Conservation (phyloP, 2,888 invertebrate species). For the Opisthograptis luteolata region DNA sequence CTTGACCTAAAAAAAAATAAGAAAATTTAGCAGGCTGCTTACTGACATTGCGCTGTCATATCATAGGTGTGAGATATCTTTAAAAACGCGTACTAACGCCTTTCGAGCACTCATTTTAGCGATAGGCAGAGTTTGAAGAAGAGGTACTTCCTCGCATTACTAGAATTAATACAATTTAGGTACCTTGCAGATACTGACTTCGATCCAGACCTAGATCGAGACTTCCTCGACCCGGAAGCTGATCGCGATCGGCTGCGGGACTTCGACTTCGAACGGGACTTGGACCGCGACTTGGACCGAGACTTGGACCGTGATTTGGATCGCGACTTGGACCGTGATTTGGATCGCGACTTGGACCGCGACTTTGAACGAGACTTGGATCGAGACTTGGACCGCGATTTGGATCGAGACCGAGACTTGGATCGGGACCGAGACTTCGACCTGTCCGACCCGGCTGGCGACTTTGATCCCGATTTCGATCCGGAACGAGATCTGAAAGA, state of each 20-base stretch:
- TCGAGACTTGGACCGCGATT: conserved; percentile 40
- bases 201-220: conserved; percentile 68
- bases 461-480: conserved; percentile 75
- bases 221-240: conserved; percentile 47
- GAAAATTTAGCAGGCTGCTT: no score
- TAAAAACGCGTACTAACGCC: no score
- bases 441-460: conserved; percentile 62
- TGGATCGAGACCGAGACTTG: conserved; percentile 51
- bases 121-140: no score
- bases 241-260: no score
- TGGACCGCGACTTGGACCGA: conserved; percentile 54
- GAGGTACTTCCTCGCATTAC: no score
- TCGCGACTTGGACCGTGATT: conserved; percentile 57
- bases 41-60: no score
- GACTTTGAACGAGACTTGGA: conserved; percentile 46
- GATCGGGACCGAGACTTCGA: conserved; percentile 56
- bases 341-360: conserved; percentile 50
- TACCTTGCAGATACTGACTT: conserved; percentile 28
- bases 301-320: conserved; percentile 66
- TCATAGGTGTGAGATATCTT: no score
- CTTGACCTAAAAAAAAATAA: conserved; percentile 47
- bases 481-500: conserved; percentile 50
- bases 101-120: no score
- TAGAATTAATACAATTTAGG: no score
- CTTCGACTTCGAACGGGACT: conserved; percentile 67